A percentile compares a stretch with the other conserved stretches of the same genome.
phyloP scores from a whole-genome alignment of 2,888 invertebrate species.

The Hydrotaea diabolus region DNA sequence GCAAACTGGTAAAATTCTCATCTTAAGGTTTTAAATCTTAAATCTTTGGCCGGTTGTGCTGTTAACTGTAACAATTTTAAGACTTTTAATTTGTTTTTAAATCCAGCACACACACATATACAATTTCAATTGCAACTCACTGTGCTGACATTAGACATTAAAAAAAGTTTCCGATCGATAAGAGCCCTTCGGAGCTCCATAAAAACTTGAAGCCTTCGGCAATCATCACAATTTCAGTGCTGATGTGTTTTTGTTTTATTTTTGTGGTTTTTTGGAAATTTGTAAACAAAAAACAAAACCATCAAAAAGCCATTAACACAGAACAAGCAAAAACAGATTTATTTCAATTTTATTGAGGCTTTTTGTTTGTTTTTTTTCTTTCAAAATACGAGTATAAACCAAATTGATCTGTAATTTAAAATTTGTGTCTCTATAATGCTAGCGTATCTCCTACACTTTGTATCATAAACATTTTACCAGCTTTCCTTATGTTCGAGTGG shows the following conservation, averaged over 20 bases:
- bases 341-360: not conserved
- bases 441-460: not conserved
- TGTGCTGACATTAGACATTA: not conserved
- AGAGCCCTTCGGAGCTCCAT: not conserved
- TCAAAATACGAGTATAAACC: too few species aligned
- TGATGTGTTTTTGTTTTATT: not conserved
- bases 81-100: constrained; percentile 20
- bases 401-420: not conserved
- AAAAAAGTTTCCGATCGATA: not conserved
- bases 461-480: not conserved
- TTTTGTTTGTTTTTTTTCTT: not conserved
- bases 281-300: not conserved
- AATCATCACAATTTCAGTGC: not conserved
- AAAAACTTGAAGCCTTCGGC: constrained; percentile 6
- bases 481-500: not conserved
- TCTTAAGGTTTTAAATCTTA: not conserved
- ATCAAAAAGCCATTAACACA: not conserved
- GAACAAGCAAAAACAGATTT: not conserved
- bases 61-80: constrained; percentile 14
- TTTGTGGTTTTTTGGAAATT: not conserved
- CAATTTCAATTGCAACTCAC: not conserved
- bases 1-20: not conserved
- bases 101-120: not conserved
- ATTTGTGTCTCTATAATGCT: not conserved
- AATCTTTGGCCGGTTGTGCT: not conserved